Evolutionary conservation across 2,888 invertebrate genomes (phyloP).

Genomic region (Ellobium chinense): DNA sequence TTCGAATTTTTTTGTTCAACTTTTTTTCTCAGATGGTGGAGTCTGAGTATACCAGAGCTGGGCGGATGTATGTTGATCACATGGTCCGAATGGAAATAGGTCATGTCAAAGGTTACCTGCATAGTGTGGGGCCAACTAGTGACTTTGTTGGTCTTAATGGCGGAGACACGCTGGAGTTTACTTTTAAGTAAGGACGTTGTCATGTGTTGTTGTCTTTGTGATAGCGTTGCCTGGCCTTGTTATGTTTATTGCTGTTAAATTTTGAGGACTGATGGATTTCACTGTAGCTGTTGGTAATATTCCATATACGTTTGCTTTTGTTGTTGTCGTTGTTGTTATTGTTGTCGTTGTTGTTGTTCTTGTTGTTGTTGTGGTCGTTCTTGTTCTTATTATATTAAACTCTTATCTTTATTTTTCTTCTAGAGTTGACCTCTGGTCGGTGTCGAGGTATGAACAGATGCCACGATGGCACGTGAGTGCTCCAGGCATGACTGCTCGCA

Average conservation of each 20-base stretch:
- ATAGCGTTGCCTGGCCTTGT: background rate
- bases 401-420: no score
- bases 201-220: background rate
- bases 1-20: no score
- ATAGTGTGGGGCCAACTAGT: constrained; percentile 56
- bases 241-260: no score
- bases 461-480: constrained; percentile 64
- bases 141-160: constrained; percentile 45
- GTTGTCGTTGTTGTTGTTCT: no score
- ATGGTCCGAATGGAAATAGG: constrained; percentile 30
- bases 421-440: constrained; percentile 54
- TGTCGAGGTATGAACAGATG: constrained; percentile 62
- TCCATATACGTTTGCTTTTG: no score
- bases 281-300: no score
- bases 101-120: constrained; percentile 58
- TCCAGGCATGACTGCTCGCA: constrained; percentile 50
- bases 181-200: constrained; percentile 45
- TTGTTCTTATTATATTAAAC: no score
- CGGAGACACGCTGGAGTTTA: constrained; percentile 33
- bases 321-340: no score
- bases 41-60: background rate
- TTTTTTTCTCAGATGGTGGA: constrained; percentile 43
- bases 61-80: constrained; percentile 31
- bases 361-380: no score
- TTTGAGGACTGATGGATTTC: no score